Evolutionary conservation across 2,797 vertebrate species (phyloP).

Genomic region (Malurus leucopterus): DNA sequence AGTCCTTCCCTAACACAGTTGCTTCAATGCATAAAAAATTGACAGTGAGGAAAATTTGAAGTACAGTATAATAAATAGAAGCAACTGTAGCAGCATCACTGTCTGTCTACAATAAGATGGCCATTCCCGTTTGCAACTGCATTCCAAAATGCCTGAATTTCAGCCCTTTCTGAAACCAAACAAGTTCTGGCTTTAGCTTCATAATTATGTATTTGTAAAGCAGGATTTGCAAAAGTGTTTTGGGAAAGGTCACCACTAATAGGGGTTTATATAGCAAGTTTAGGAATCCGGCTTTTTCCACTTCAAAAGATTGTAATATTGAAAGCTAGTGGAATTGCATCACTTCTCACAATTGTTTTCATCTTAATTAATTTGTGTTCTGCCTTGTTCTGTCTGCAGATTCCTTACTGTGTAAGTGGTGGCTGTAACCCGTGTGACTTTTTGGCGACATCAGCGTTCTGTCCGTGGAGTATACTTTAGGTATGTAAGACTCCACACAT

Average conservation of each 20-base stretch:
- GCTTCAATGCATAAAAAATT: not conserved
- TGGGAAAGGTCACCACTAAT: not conserved
- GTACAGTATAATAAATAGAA: not conserved
- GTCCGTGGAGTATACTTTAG: not conserved
- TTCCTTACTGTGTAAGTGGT: not conserved
- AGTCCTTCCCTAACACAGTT: not conserved
- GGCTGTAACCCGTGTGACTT: not conserved
- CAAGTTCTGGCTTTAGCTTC: not conserved
- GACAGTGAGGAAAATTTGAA: not conserved
- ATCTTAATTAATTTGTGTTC: not conserved
- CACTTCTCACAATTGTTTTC: conserved; percentile 9
- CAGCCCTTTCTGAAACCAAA: not conserved
- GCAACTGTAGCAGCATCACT: not conserved
- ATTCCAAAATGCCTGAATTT: not conserved
- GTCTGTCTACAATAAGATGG: not conserved
- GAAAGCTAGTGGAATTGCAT: not conserved
- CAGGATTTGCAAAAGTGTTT: not conserved
- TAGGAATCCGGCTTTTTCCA: not conserved
- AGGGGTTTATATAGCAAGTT: not conserved
- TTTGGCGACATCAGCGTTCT: not conserved
- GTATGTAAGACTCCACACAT: not conserved
- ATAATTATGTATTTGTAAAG: not conserved
- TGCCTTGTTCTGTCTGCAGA: not conserved
- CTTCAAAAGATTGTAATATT: not conserved
- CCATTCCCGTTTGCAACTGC: not conserved